Evolutionary conservation across 2,888 invertebrate species (phyloP), one percentile per base, ranked within the genome.

Genomic region (Calliscelio sp.): DNA sequence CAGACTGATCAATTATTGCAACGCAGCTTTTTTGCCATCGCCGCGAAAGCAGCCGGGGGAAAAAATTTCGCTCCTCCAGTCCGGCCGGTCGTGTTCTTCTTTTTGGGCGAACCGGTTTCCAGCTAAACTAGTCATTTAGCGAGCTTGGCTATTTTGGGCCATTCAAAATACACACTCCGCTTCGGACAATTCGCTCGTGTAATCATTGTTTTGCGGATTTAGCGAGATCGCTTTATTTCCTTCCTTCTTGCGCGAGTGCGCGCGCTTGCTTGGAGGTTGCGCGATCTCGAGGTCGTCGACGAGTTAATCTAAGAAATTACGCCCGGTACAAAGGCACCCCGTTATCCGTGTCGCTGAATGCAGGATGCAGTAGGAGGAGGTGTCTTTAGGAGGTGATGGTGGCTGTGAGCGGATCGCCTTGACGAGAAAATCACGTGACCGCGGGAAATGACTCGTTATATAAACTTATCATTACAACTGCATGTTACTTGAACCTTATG

Each of bases 371-470:
- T 81, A 66, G 83, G 78, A 74, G 81, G 85, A 75, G 68, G 80
- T 75, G 79, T 71, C 55, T 79, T 85, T 85, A 71, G 78, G 81
- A 80, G 80, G 61, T 75, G 81, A 81, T 81, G 85, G 87, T 85
- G 90, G 89, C 89, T 88, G 90, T 89, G 91, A 92, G 91, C 90
- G 90, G 93, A 90, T 93, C 90, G 89, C 93, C 93, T 93, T 92
- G 92, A 91, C 91, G 87, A 88, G 88, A 89, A 90, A 91, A 91
- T 92, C 92, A 92, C 91, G 91, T 91, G 92, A 90, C 89, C 89
- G 90, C 91, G 92, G 92, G 90, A 93, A 93, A 92, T 93, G 92
- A 93, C 92, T 91, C 89, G 92, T 93, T 92, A 93, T 91, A 92
- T 92, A 92, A 93, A 92, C 90, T 89, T 91, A 91, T 89, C 88